Evolutionary conservation across 2,888 invertebrate genomes (phyloP).

Genomic region (Habroteleia sp.): DNA sequence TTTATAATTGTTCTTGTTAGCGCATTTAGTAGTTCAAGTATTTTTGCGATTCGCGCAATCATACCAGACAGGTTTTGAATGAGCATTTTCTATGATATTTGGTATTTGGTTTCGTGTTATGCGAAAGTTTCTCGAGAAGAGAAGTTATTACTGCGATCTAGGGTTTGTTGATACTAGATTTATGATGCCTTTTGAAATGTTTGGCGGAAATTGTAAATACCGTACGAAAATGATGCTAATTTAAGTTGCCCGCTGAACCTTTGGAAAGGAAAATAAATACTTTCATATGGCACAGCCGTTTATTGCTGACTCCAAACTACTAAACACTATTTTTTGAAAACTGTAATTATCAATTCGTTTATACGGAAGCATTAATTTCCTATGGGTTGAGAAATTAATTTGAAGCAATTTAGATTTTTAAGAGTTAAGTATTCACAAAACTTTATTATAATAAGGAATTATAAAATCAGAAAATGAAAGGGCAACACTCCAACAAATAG

Average conservation of each 20-base stretch:
- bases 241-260: slow-evolving; percentile 21
- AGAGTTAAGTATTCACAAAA: no score
- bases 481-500: no score
- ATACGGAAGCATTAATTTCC: not conserved
- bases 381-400: no score
- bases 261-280: slow-evolving; percentile 32
- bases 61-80: no score
- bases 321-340: slow-evolving; percentile 21
- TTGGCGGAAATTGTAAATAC: slow-evolving; percentile 54
- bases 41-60: not conserved
- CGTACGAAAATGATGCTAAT: slow-evolving; percentile 50
- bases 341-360: slow-evolving; percentile 13
- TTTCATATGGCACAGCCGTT: slow-evolving; percentile 13
- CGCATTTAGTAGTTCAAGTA: not conserved
- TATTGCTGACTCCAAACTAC: slow-evolving; percentile 30
- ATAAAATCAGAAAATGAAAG: no score
- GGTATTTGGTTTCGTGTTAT: slow-evolving; percentile 18
- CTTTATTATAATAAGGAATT: no score
- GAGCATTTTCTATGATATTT: slow-evolving; percentile 9
- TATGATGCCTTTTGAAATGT: slow-evolving; percentile 49
- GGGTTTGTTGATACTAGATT: slow-evolving; percentile 48
- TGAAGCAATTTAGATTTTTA: no score
- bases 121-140: slow-evolving; percentile 32
- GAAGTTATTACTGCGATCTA: slow-evolving; percentile 42
- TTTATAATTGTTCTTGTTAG: slow-evolving; percentile 7